Evolutionary conservation across 1,140 invertebrate species (phyloP).

Genomic region (Megalonaias nervosa): DNA sequence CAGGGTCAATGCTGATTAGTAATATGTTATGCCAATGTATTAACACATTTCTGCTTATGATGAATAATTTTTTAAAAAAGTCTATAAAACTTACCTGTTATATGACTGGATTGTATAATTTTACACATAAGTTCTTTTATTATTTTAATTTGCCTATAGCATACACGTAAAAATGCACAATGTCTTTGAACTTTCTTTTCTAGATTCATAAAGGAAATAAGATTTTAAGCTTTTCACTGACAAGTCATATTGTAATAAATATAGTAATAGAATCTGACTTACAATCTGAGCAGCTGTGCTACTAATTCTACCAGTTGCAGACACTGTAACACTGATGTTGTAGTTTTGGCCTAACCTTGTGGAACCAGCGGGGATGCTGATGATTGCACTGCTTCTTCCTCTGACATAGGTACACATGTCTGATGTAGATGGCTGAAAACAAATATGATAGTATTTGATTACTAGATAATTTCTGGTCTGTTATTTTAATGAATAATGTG

Average conservation of each 20-base stretch:
- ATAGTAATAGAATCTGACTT: conserved; percentile 11
- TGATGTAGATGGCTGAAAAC: conserved; percentile 10
- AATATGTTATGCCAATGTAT: too few species aligned
- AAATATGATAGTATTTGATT: background rate
- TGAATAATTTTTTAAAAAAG: too few species aligned
- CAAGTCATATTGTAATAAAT: background rate
- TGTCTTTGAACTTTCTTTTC: background rate
- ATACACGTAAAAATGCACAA: background rate
- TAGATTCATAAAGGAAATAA: background rate
- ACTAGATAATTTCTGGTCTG: background rate
- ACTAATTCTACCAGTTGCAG: conserved; percentile 23
- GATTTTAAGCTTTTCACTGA: background rate
- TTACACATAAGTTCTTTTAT: too few species aligned
- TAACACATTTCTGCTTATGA: too few species aligned
- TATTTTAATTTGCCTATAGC: background rate
- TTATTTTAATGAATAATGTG: background rate
- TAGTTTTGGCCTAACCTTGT: conserved; percentile 27
- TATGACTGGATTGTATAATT: too few species aligned
- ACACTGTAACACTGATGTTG: conserved; percentile 47
- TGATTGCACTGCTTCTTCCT: conserved; percentile 11
- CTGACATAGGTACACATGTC: conserved; percentile 21
- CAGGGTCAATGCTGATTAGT: too few species aligned
- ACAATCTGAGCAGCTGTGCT: conserved; percentile 36
- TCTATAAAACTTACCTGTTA: too few species aligned
- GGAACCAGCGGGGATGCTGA: conserved; percentile 13